A percentile compares a stretch with the other conserved stretches of the same genome.
These are phyloP conservation scores for Psephotus haematonotus DNA, from an alignment of 2,113 vertebrate genomes.

Conservation along the genomic window DNA sequence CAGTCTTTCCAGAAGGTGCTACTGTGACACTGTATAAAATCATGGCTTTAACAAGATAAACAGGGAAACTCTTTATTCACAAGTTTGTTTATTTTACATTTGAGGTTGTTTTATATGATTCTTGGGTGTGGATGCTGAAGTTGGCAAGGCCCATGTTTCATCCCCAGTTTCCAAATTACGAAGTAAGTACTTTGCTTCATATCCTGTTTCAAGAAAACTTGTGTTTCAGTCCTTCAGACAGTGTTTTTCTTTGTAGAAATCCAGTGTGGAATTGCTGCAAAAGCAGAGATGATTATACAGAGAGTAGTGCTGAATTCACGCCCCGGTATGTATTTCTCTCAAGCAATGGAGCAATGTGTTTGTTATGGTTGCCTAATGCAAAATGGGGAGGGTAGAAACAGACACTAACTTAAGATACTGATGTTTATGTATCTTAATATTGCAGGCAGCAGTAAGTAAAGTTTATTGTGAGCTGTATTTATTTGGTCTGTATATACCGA, in stretches of 20 bases:
- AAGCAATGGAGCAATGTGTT: neutral
- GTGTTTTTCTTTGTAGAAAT: slow-evolving; percentile 33
- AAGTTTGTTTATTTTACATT: neutral
- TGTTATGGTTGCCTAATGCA: neutral
- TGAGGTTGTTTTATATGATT: neutral
- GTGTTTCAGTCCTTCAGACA: neutral
- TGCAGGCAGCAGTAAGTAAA: neutral
- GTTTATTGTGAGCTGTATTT: neutral
- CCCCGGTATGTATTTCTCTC: slow-evolving; percentile 81
- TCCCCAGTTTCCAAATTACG: neutral
- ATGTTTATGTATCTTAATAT: neutral
- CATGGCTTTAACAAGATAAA: neutral
- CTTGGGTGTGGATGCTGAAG: neutral
- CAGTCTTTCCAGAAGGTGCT: neutral
- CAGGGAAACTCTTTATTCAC: neutral
- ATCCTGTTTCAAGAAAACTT: neutral
- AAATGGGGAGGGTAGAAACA: neutral
- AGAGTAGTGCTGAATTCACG: slow-evolving; percentile 85
- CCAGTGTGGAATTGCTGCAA: neutral
- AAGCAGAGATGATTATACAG: slow-evolving; percentile 73
- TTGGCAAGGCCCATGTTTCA: neutral
- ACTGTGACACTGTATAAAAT: neutral
- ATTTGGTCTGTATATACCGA: neutral
- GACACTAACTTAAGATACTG: neutral
- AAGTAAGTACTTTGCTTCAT: neutral